phyloP scores from a whole-genome alignment of 2,888 invertebrate species.

The Drosophila flavopinicola region DNA sequence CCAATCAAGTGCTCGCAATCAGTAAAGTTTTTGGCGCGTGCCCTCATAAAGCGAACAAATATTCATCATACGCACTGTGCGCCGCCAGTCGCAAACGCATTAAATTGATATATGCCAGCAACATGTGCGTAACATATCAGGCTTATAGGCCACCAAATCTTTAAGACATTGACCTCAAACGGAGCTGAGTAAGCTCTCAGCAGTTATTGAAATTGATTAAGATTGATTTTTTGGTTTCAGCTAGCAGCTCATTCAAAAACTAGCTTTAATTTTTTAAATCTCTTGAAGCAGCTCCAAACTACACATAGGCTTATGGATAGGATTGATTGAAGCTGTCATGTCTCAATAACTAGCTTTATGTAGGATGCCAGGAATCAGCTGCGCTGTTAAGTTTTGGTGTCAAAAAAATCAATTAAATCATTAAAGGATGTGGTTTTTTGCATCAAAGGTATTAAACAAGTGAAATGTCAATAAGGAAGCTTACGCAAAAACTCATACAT shows the following conservation, averaged over 20 bases:
- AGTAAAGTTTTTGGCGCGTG: conserved; percentile 57
- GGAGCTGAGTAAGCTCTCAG: not conserved
- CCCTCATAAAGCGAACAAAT: conserved; percentile 47
- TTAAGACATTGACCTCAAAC: not conserved
- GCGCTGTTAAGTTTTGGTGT: no score
- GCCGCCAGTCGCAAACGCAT: conserved; percentile 29
- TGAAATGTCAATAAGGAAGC: no score
- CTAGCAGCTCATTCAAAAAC: not conserved
- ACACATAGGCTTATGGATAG: not conserved
- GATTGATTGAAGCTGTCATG: no score
- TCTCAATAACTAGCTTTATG: no score
- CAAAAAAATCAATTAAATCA: no score
- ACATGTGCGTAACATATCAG: conserved; percentile 33
- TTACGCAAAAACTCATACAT: no score
- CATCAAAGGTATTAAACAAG: no score
- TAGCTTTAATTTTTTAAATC: not conserved
- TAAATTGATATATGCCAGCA: conserved; percentile 51
- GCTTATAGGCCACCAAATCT: not conserved
- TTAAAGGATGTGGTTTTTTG: no score
- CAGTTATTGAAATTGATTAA: conserved; percentile 1
- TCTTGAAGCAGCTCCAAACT: not conserved
- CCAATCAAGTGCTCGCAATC: conserved; percentile 67
- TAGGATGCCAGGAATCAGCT: no score
- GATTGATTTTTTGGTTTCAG: not conserved
- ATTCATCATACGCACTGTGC: conserved; percentile 50